These are phyloP conservation scores for Gallinago stenura DNA, from an alignment of 2,797 vertebrate species.

Conservation along the genomic window DNA sequence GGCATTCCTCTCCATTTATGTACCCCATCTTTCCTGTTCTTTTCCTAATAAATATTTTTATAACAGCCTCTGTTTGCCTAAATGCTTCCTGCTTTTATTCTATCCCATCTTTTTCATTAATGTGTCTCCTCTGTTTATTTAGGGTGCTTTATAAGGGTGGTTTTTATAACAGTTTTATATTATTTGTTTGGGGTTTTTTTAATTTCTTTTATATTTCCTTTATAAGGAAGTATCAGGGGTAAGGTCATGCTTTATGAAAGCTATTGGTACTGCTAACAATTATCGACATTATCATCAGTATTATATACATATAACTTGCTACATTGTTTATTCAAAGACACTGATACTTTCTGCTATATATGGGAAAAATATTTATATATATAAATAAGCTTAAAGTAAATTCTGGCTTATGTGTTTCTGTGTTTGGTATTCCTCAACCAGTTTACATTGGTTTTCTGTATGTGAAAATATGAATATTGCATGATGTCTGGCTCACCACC, in stretches of 20 bases:
- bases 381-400: background rate
- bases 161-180: background rate
- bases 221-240: background rate
- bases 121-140: background rate
- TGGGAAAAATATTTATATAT: background rate
- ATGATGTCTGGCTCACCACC: slow-evolving; percentile 1
- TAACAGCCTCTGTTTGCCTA: background rate
- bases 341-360: background rate
- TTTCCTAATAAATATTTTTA: background rate
- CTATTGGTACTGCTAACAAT: background rate
- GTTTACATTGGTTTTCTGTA: background rate
- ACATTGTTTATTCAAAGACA: background rate
- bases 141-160: background rate
- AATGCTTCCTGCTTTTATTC: background rate
- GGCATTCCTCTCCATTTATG: background rate
- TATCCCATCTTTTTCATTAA: background rate
- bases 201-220: background rate
- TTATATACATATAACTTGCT: background rate
- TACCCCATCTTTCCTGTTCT: background rate
- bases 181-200: rapidly evolving
- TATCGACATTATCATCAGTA: background rate
- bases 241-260: background rate
- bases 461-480: slow-evolving; percentile 31
- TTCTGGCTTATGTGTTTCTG: background rate
- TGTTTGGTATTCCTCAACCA: background rate